Percentiles rank a stretch among this genome's conserved stretches.
These are phyloP conservation scores for Clepsis dumicolana DNA, from an alignment of 2,888 invertebrate species.

Conservation along the genomic window DNA sequence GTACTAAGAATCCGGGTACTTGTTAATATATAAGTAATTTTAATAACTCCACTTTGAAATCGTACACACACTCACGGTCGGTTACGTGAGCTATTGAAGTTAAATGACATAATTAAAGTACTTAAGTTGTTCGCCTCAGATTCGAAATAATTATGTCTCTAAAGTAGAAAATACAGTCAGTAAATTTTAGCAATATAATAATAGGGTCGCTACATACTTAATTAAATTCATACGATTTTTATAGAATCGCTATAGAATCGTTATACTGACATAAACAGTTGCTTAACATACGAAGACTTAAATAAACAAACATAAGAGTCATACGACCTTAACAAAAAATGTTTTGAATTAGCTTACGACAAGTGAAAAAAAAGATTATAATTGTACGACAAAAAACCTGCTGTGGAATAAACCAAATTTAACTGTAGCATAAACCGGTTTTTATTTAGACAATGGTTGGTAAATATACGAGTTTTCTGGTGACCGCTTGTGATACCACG, in stretches of 20 bases:
- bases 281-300: no score
- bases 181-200: no score
- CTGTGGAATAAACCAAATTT: slow-evolving; percentile 5
- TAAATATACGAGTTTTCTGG: not conserved
- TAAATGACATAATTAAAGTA: no score
- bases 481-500: not conserved
- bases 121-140: no score
- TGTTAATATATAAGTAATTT: not conserved
- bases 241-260: no score
- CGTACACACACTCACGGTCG: not conserved
- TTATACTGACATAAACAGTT: no score
- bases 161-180: no score
- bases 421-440: slow-evolving; percentile 6
- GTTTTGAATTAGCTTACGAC: not conserved
- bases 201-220: no score
- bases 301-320: not conserved
- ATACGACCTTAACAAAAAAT: not conserved
- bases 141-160: no score
- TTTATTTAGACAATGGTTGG: not conserved
- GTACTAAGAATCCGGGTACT: slow-evolving; percentile 1
- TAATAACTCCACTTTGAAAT: not conserved
- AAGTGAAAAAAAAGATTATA: not conserved
- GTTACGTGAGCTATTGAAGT: not conserved
- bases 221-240: no score
- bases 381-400: not conserved